These are phyloP conservation scores for Heliconius hermathena DNA, from an alignment of 1,140 invertebrate genomes.

Conservation along the genomic window DNA sequence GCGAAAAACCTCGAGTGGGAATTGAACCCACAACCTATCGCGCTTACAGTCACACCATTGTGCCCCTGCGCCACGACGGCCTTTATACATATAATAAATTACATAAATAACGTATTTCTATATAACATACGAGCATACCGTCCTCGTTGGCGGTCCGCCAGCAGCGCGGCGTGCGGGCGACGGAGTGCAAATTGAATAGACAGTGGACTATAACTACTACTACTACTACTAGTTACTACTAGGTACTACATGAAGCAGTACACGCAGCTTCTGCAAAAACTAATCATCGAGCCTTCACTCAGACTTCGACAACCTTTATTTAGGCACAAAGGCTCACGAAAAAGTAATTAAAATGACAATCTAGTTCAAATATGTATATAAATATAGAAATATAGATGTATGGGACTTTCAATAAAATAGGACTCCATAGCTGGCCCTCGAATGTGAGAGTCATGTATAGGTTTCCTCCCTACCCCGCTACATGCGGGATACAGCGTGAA, in stretches of 20 bases:
- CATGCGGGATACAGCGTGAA: too few species aligned
- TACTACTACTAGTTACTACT: background rate
- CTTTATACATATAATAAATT: too few species aligned
- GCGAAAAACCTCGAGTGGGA: too few species aligned
- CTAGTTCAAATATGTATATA: background rate
- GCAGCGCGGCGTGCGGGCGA: background rate
- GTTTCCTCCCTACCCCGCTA: too few species aligned
- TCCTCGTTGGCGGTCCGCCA: background rate
- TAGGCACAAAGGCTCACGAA: background rate
- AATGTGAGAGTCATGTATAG: too few species aligned
- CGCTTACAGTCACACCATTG: too few species aligned
- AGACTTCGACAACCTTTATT: background rate
- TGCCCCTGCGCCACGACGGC: too few species aligned
- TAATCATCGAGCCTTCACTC: background rate
- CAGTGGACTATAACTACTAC: background rate
- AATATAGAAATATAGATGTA: background rate
- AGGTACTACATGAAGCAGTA: background rate
- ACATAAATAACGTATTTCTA: too few species aligned
- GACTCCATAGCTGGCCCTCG: too few species aligned
- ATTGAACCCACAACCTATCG: too few species aligned
- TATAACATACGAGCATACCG: too few species aligned
- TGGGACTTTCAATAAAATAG: too few species aligned
- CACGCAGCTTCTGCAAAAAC: background rate
- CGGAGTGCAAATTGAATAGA: conserved; percentile 6
- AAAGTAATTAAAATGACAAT: conserved; percentile 3